phyloP scores from a whole-genome alignment of 2,888 invertebrate genomes.

The Aporophyla nigra region DNA sequence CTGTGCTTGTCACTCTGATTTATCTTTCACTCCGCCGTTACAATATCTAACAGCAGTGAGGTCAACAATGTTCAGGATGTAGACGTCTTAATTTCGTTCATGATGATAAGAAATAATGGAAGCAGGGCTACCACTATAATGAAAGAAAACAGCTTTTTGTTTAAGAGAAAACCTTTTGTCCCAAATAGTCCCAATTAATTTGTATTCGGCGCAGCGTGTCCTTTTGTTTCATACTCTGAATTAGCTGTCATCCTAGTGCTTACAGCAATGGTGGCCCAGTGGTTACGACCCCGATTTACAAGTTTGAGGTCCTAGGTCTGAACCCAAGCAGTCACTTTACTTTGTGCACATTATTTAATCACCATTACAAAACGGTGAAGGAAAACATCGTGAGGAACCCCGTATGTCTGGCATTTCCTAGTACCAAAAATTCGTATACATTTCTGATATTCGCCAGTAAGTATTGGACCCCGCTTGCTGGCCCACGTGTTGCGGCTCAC shows the following conservation, averaged over 20 bases:
- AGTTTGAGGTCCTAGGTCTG: too few relatives aligned
- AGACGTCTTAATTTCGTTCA: constrained; percentile 82
- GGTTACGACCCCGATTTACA: too few relatives aligned
- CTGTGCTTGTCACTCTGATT: constrained; percentile 74
- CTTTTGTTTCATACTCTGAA: background rate
- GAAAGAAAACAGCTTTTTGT: background rate
- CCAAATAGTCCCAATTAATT: background rate
- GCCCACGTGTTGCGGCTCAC: background rate
- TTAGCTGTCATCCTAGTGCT: background rate
- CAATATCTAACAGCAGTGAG: constrained; percentile 76
- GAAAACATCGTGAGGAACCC: too few relatives aligned
- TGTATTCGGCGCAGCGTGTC: background rate
- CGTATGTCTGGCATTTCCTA: too few relatives aligned
- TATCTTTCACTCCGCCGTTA: constrained; percentile 72
- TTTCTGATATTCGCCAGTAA: background rate
- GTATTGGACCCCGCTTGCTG: background rate
- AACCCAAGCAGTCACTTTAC: too few relatives aligned
- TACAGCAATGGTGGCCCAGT: too few relatives aligned
- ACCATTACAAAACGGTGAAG: too few relatives aligned
- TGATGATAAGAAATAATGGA: constrained; percentile 65
- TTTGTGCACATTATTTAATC: too few relatives aligned
- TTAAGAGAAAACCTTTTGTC: background rate
- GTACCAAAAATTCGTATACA: background rate
- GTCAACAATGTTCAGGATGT: constrained; percentile 83
- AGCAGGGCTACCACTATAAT: constrained; percentile 63